A percentile compares a stretch with the other conserved stretches of the same genome.
phyloP scores from a whole-genome alignment of 2,797 vertebrate genomes.

The Huso huso region DNA sequence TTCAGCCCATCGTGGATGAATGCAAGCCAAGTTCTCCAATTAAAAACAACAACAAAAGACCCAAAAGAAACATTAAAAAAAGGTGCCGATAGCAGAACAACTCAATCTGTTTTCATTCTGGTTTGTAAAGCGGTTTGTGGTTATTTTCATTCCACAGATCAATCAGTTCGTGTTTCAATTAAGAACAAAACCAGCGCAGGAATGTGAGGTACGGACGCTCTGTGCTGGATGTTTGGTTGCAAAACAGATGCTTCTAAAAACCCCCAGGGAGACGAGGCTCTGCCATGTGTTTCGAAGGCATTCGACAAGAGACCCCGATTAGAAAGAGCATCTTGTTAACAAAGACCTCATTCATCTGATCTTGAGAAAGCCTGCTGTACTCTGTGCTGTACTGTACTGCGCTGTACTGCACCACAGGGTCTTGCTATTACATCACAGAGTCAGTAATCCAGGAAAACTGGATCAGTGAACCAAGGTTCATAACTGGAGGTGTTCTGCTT shows the following conservation, averaged over 20 bases:
- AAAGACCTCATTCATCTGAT: neutral
- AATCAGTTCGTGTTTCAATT: neutral
- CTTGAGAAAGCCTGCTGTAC: neutral
- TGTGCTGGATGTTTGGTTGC: neutral
- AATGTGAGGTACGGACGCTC: neutral
- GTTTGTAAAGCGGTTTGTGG: neutral
- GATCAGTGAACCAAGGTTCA: too few relatives aligned
- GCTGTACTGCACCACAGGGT: too few relatives aligned
- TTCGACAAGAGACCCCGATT: neutral
- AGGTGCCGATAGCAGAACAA: too few relatives aligned
- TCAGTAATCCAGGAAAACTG: too few relatives aligned
- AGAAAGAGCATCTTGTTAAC: neutral
- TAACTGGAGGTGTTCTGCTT: too few relatives aligned
- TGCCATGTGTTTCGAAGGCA: neutral
- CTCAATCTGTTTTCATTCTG: too few relatives aligned
- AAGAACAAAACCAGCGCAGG: neutral
- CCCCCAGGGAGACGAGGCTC: neutral
- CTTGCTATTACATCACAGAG: too few relatives aligned
- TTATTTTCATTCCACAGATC: conserved; percentile 8
- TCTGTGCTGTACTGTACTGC: too few relatives aligned
- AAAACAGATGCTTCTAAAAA: neutral
- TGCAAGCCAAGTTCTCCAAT: too few relatives aligned
- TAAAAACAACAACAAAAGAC: too few relatives aligned
- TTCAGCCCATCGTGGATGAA: too few relatives aligned
- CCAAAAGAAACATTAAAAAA: too few relatives aligned